Evolutionary conservation across 2,797 vertebrate species (phyloP).

Genomic region (Notamacropus eugenii): DNA sequence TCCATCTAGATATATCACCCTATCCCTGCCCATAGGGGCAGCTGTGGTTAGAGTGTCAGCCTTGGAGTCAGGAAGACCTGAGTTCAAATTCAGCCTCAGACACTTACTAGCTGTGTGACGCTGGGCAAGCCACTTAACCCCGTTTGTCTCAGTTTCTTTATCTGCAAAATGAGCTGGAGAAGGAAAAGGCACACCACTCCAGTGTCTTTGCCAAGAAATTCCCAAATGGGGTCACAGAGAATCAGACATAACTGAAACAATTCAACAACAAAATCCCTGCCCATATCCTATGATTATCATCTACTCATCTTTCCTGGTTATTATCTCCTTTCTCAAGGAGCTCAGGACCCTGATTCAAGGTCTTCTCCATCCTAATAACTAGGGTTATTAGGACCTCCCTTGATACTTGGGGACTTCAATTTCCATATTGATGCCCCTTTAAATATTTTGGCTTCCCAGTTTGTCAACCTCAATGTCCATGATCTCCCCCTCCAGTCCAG

Average conservation of each 20-base stretch:
- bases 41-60: not conserved
- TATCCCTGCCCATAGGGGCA: not conserved
- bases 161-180: not conserved
- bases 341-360: not conserved
- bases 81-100: not conserved
- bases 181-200: not conserved
- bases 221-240: not conserved
- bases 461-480: not conserved
- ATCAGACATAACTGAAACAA: not conserved
- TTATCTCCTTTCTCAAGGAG: not conserved
- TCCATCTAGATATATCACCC: not conserved
- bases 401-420: not conserved
- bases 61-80: not conserved
- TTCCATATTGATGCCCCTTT: not conserved
- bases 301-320: not conserved
- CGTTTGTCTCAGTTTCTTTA: not conserved
- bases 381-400: not conserved
- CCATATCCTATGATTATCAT: not conserved
- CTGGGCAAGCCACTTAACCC: not conserved
- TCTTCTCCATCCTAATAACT: not conserved
- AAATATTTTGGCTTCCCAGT: not conserved
- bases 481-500: not conserved
- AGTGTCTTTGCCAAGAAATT: not conserved
- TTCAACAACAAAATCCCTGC: not conserved
- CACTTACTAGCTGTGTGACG: not conserved